These are phyloP conservation scores for Galleria mellonella DNA, from an alignment of 1,140 invertebrate genomes.

Conservation along the genomic window DNA sequence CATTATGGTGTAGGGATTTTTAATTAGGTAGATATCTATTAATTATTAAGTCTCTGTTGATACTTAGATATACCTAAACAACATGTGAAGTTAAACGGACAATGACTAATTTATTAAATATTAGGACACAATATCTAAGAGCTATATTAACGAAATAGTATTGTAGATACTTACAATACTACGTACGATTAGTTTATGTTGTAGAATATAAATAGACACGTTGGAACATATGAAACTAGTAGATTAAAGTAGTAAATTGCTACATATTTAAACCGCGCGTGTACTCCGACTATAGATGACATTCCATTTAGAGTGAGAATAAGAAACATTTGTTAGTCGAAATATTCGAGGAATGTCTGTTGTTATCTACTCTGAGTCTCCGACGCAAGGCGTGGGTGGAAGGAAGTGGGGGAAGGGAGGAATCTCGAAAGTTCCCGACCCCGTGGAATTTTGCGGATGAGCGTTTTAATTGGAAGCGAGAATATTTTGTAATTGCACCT, in stretches of 20 bases:
- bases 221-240: not conserved
- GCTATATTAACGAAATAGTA: no score
- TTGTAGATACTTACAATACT: no score
- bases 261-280: conserved; percentile 2
- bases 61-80: no score
- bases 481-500: conserved; percentile 65
- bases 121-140: no score
- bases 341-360: conserved; percentile 52
- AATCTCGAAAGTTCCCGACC: conserved; percentile 50
- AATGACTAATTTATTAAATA: no score
- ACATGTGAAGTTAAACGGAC: no score
- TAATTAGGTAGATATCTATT: no score
- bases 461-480: conserved; percentile 67
- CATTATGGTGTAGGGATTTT: no score
- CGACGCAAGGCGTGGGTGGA: conserved; percentile 12
- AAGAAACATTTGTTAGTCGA: conserved; percentile 35
- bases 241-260: conserved; percentile 1
- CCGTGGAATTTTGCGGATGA: conserved; percentile 64
- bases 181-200: no score
- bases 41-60: no score
- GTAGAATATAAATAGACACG: not conserved
- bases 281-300: no score
- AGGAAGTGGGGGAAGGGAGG: conserved; percentile 14
- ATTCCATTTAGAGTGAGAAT: conserved; percentile 6
- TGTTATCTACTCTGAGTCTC: conserved; percentile 47